Conservation (phyloP, 2,113 vertebrate species). For the Aphyosemion australe region DNA sequence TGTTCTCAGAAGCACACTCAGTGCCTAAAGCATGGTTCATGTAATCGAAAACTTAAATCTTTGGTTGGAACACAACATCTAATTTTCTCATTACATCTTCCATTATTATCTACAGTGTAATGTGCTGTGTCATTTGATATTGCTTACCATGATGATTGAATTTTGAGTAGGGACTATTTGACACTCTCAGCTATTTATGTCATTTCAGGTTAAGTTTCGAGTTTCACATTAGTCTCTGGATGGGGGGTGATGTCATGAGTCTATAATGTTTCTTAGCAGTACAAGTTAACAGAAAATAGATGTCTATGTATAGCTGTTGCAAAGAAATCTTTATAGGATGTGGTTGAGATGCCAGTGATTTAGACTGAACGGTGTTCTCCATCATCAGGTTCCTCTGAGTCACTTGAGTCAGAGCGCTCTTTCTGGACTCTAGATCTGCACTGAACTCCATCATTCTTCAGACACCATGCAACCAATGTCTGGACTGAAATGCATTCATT, state of each 20-base stretch:
- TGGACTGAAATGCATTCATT: too few relatives aligned
- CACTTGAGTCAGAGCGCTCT: too few relatives aligned
- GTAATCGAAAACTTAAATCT: constrained; percentile 40
- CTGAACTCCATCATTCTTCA: too few relatives aligned
- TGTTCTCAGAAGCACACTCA: constrained; percentile 7
- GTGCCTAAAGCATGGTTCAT: constrained; percentile 9
- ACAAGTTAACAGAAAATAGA: neutral
- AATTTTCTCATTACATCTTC: constrained; percentile 11
- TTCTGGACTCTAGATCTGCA: too few relatives aligned
- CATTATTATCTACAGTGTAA: constrained; percentile 23
- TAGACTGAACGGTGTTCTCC: neutral
- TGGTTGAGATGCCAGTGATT: neutral
- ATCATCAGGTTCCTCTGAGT: neutral
- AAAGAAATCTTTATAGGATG: neutral
- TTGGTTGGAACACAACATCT: constrained; percentile 19
- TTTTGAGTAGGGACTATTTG: constrained; percentile 11
- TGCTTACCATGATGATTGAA: constrained; percentile 17
- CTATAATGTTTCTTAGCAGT: neutral
- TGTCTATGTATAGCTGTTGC: neutral
- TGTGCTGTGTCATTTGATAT: constrained; percentile 23
- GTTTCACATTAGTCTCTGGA: neutral
- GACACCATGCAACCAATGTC: too few relatives aligned
- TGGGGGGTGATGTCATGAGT: neutral
- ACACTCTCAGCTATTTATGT: constrained; percentile 25
- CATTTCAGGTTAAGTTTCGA: constrained; percentile 14